Base-by-base conservation (phyloP, 2,888 invertebrate genomes). In the Hirtodrosophila alboralis region DNA sequence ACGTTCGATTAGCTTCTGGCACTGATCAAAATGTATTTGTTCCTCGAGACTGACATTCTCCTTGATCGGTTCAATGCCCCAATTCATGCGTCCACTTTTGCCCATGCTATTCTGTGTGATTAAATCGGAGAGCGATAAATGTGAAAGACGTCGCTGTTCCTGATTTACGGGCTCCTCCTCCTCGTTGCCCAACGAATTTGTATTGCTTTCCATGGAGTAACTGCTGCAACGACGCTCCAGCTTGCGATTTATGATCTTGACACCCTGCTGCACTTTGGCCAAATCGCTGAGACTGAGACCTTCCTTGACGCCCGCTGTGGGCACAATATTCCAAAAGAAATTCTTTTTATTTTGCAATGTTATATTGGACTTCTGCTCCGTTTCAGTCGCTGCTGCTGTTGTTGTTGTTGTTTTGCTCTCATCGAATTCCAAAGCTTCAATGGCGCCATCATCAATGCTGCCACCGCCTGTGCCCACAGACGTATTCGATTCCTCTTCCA, bases 21-120 rank as follows among this genome's bases (percentile, higher is more conserved):
- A 84, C 26, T 78, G 57, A 45, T 89, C 89, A 38, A 88, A 88
- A 40, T 89, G 87, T 30, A 87, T 87, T 62, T 89, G 88, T 59
- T 89, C 88, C 57, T 91, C 90, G n/a, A 88, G 71, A 36, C 88
- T 84, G 1, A 89, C 77, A 10, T 86, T 88, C 62, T 90, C 91
- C 43, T 90, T 89, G 8, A 88, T 87, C 9, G 89, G 88, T 59
- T 90, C 90, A 41, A 90, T 89, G 45, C 90, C 90, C 91, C 91
- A 91, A 3, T 87, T 88, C 79, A 90, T 85, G 30, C 89, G 88
- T 60, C 88, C 89, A 53, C 86, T 79, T 48, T 88, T 89, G 16
- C 90, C 90, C 60, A 90, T 88, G 69, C 89, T 90, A 41, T 91
- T 91, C 47, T 90, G 88, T 4, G 90, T 90, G 8, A 90, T 90